Evolutionary conservation across 1,140 invertebrate genomes (phyloP).

Genomic region (Homalodisca vitripennis): DNA sequence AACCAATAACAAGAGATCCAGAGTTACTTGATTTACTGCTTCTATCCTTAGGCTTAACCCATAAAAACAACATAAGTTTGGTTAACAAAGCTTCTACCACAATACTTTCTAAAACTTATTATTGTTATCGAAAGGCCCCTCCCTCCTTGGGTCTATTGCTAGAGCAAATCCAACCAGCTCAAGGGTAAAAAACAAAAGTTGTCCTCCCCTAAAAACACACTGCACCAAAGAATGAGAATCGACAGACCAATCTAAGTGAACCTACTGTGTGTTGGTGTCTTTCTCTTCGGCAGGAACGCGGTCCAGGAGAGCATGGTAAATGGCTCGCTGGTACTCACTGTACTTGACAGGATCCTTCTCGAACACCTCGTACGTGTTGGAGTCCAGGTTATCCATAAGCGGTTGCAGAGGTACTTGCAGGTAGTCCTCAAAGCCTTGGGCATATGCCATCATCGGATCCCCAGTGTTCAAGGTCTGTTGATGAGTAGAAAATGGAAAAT

Average conservation of each 20-base stretch:
- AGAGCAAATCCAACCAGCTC: too few species aligned
- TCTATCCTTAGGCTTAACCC: too few species aligned
- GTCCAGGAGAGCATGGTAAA: conserved; percentile 70
- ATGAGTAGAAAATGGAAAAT: not conserved
- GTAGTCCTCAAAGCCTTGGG: conserved; percentile 87
- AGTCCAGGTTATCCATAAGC: conserved; percentile 93
- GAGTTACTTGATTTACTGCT: too few species aligned
- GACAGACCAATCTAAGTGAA: not conserved
- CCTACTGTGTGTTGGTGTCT: conserved; percentile 38
- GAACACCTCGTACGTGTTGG: conserved; percentile 96
- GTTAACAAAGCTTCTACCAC: too few species aligned
- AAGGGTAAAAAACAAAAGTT: too few species aligned
- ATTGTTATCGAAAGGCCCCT: too few species aligned
- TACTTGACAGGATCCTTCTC: conserved; percentile 99
- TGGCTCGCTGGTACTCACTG: conserved; percentile 84
- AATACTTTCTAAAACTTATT: too few species aligned
- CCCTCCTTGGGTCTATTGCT: too few species aligned
- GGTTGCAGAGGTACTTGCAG: conserved; percentile 90
- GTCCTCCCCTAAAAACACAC: too few species aligned
- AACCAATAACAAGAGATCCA: too few species aligned
- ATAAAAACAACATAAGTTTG: too few species aligned
- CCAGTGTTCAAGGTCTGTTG: conserved; percentile 27
- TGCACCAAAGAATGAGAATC: too few species aligned
- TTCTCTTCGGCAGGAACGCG: conserved; percentile 48
- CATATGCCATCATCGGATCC: conserved; percentile 60